Evolutionary conservation across 2,113 vertebrate genomes (phyloP), one percentile per base, ranked within the genome.

Genomic region (Thymallus thymallus): DNA sequence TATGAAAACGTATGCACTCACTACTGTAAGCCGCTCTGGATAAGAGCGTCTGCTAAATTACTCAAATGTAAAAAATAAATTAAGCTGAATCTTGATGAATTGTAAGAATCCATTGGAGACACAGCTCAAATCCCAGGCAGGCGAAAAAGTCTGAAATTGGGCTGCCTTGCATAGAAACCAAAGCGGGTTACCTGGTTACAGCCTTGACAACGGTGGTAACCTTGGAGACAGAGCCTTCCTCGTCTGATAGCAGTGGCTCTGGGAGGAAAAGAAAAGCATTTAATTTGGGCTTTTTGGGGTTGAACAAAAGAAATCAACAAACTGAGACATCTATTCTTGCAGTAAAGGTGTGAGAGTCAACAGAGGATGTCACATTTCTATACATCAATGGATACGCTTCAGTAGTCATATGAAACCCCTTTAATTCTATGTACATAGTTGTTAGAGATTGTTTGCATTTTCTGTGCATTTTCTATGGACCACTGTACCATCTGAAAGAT

Each of bases 141-240:
- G 55, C 56, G 62, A 14, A 58, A 35, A 35, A 80, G 46, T 46
- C 23, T 69, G 67, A 66, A 73, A 68, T 71, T 79, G 80, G 87
- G 81, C 26, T 74, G 35, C 72, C 76, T 61, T 79, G 84, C 58
- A 72, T 79, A 89, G 84, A 83, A 91, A 91, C 69, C 76, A 84
- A 22, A 14, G 73, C 79, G 62, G 35, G 86, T 95, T 94, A 99
- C 98, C 97, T 98, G 91, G 91, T 88, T 88, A 92, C 90, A 89
- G 88, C 84, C 77, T 89, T 92, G 71, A 89, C 83, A 91, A 92
- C 84, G 74, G 89, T 41, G 22, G 87, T 88, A 85, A 86, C 86
- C 85, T 88, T 91, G 87, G 90, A 84, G 78, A 92, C 79, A 14
- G 93, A 86, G 85, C 80, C 91, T 75, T 94, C 94, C 80, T 89